Evolutionary conservation across 2,888 invertebrate species (phyloP), one percentile per base, ranked within the genome.

Genomic region (Conistra vaccinii): DNA sequence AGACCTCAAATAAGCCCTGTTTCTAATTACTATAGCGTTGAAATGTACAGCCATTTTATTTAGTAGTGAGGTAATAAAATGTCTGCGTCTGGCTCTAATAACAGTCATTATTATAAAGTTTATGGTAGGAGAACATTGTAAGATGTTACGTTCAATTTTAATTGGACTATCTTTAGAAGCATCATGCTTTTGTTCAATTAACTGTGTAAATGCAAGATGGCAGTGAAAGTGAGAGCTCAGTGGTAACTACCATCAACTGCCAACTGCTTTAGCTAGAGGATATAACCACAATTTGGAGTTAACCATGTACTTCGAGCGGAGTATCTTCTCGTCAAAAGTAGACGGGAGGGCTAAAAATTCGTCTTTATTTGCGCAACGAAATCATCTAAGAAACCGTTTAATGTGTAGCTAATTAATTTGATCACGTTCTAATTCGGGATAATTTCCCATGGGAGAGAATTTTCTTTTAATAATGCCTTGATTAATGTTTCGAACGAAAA

Each of bases 11-110:
- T 86, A 82, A 79, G 80, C 78, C 72, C 69, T 63, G 63, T 63
- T 78, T 84, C 77, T 87, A 87, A 87, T 87, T 87, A 76, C 73
- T 62, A 73, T 70, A 70, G 58, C 76, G 73, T 73, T 69, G 66
- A 73, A 83, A 87, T 76, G 72, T 81, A 66, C 63, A 45, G 69
- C 61, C 67, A 80, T 87, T 85, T 83, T 85, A 67, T 78, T 83
- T 65, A 62, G 74, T 62, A 65, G 63, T 45, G 53, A 67, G 63
- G 60, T 65, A 65, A 80, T 68, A 75, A 84, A 84, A 80, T 60
- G 84, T 79, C 81, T 84, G 73, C 61, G 60, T 53, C 69, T 78
- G 48, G 42, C 60, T 77, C 83, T 60, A 80, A 60, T 79, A 78
- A 84, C 62, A 51, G 69, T 60, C 35, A 74, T 80, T 83, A 81